Percentiles rank a stretch among this genome's conserved stretches.
Evolutionary conservation across 2,888 invertebrate genomes (phyloP).

Genomic region (Slavum lentiscoides): DNA sequence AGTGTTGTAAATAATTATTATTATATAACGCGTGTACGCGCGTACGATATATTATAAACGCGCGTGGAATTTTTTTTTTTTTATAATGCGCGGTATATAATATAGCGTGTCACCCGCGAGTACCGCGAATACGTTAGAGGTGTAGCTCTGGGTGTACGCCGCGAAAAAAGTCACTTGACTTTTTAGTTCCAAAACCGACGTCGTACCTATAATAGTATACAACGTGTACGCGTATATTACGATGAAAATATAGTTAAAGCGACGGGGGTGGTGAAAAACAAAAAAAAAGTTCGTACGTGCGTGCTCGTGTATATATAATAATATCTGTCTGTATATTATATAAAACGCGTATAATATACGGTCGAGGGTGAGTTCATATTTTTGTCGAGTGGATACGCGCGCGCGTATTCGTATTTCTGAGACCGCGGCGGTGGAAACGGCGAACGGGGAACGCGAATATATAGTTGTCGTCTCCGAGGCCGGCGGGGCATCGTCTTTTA

Average conservation of each 20-base stretch:
- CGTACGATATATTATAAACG: constrained; percentile 7
- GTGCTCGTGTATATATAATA: background rate
- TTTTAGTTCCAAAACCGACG: constrained; percentile 36
- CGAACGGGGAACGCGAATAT: background rate
- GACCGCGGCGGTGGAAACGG: constrained; percentile 2
- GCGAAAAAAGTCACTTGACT: constrained; percentile 44
- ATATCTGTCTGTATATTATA: background rate
- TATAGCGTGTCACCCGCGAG: background rate
- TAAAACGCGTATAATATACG: background rate
- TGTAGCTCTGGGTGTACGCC: no score
- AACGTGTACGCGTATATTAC: no score
- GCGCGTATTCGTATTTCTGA: constrained; percentile 1
- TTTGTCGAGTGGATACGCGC: constrained; percentile 39
- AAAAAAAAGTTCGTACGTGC: background rate
- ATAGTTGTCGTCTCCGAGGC: constrained; percentile 1
- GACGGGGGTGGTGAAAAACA: constrained; percentile 22
- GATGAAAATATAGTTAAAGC: constrained; percentile 38
- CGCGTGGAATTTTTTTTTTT: background rate
- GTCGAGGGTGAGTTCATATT: constrained; percentile 37
- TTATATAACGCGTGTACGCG: background rate
- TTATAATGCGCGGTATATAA: background rate
- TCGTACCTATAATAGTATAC: background rate
- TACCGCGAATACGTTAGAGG: no score
- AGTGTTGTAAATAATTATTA: no score
- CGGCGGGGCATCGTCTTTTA: constrained; percentile 39